Conservation (phyloP, 1,140 invertebrate genomes). For the Drosophila funebris region DNA sequence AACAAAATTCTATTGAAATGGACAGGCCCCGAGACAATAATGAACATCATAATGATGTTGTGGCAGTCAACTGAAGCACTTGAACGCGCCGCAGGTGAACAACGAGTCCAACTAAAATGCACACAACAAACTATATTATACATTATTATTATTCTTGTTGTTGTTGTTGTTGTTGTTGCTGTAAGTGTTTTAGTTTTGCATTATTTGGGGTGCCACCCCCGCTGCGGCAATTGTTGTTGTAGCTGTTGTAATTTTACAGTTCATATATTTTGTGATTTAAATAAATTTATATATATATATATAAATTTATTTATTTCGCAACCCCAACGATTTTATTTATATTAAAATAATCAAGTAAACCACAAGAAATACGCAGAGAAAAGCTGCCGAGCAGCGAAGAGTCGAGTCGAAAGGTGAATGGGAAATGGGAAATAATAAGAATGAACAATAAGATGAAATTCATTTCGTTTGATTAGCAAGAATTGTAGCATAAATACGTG, state of each 20-base stretch:
- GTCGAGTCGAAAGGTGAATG: not conserved
- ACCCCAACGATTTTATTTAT: slow-evolving; percentile 48
- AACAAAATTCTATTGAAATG: slow-evolving; percentile 36
- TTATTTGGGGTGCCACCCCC: slow-evolving; percentile 49
- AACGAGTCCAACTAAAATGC: slow-evolving; percentile 3
- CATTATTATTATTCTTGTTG: slow-evolving; percentile 3
- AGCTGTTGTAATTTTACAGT: slow-evolving; percentile 51
- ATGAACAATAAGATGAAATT: slow-evolving; percentile 58
- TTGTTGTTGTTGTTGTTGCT: not conserved
- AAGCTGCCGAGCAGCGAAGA: not conserved
- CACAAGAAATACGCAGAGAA: not conserved
- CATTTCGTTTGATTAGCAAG: slow-evolving; percentile 57
- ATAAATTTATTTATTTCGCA: slow-evolving; percentile 22
- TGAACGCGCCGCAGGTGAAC: slow-evolving; percentile 22
- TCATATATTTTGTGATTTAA: slow-evolving; percentile 49
- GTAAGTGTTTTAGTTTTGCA: slow-evolving; percentile 3
- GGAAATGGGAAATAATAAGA: not conserved
- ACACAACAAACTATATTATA: slow-evolving; percentile 21
- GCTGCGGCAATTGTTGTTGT: not conserved
- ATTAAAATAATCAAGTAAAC: slow-evolving; percentile 51
- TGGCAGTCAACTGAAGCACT: slow-evolving; percentile 15
- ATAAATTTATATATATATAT: not conserved
- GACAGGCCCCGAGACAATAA: slow-evolving; percentile 17
- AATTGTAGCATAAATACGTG: slow-evolving; percentile 33
- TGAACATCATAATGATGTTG: slow-evolving; percentile 11